phyloP scores from a whole-genome alignment of 2,113 vertebrate genomes.

The Drymodes brunneopygia region DNA sequence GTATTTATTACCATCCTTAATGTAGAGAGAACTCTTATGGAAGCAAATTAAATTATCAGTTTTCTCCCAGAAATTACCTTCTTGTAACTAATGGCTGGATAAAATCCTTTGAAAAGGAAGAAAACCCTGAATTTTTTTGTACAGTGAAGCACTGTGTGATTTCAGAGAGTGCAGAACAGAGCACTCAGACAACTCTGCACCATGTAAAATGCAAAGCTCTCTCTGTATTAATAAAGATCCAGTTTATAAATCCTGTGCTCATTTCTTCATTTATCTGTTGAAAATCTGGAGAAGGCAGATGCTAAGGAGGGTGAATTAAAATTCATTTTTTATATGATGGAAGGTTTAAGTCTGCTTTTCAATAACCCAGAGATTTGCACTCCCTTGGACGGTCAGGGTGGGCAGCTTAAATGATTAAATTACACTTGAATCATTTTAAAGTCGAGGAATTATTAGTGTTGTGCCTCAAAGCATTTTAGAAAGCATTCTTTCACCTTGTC shows the following conservation, averaged over 20 bases:
- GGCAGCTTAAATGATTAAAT: background rate
- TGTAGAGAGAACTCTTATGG: background rate
- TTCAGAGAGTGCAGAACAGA: background rate
- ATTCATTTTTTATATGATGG: background rate
- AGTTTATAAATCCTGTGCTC: background rate
- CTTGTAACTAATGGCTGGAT: background rate
- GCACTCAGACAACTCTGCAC: background rate
- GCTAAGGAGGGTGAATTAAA: background rate
- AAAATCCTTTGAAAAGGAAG: background rate
- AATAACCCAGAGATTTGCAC: background rate
- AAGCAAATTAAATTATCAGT: background rate
- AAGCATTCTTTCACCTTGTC: background rate
- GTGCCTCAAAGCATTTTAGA: background rate
- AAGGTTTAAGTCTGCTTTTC: background rate
- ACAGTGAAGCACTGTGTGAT: background rate
- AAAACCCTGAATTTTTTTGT: background rate
- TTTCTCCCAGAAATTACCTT: background rate
- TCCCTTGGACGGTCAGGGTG: background rate
- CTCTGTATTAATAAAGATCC: background rate
- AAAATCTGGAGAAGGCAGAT: background rate
- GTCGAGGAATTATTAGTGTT: background rate
- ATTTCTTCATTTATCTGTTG: background rate
- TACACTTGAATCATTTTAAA: background rate
- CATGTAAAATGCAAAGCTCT: background rate
- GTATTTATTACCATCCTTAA: background rate